Evolutionary conservation across 92 coral and sea anemone genomes (phyloP).

Genomic region (Diadumene lineata): DNA sequence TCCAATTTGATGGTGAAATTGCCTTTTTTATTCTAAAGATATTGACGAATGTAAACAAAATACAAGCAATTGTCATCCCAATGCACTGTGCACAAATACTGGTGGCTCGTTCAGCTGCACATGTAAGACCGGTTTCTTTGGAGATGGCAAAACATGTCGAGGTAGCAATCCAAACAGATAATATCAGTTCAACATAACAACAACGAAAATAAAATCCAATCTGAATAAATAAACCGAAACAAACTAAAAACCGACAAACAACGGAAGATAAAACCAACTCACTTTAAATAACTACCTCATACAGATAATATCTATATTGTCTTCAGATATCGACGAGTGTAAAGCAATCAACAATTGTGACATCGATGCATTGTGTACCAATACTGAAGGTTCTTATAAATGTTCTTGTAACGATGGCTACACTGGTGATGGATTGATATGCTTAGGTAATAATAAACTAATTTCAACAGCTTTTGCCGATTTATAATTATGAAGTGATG

Average conservation of each 20-base stretch:
- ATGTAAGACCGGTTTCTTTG: slow-evolving; percentile 57
- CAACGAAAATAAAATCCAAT: too few relatives aligned
- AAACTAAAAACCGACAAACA: too few relatives aligned
- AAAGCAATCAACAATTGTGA: slow-evolving; percentile 9
- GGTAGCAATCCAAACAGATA: too few relatives aligned
- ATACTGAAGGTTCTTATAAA: slow-evolving; percentile 31
- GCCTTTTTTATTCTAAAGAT: too few relatives aligned
- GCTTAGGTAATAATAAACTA: slow-evolving; percentile 8
- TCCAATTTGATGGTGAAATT: too few relatives aligned
- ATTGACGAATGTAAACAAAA: slow-evolving; percentile 18
- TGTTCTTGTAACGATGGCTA: slow-evolving; percentile 38
- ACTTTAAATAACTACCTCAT: too few relatives aligned
- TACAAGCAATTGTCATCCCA: slow-evolving; percentile 44
- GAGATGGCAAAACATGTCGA: slow-evolving; percentile 64
- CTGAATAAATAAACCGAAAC: too few relatives aligned
- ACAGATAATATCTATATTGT: neutral
- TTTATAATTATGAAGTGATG: too few relatives aligned
- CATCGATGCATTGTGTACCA: slow-evolving; percentile 30
- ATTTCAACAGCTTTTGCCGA: too few relatives aligned
- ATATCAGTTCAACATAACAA: too few relatives aligned
- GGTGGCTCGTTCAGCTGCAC: slow-evolving; percentile 61
- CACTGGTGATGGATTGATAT: slow-evolving; percentile 10
- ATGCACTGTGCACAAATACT: slow-evolving; percentile 67
- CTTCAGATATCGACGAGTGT: slow-evolving; percentile 25
- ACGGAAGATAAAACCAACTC: too few relatives aligned